phyloP scores from a whole-genome alignment of 2,113 vertebrate genomes.

The Burhinus bistriatus region DNA sequence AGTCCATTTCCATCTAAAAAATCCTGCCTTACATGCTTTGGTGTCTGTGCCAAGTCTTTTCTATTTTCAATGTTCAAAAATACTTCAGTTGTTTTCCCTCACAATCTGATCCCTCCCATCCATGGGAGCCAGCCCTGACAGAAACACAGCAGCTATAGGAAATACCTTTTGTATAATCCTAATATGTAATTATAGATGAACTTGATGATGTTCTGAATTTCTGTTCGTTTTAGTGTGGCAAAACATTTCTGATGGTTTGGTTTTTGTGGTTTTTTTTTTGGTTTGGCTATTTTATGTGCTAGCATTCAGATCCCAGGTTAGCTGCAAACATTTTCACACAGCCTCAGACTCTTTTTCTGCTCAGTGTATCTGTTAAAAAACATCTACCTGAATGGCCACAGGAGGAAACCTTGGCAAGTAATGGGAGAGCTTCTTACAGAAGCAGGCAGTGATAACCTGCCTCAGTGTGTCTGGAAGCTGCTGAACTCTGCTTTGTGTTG shows the following conservation, averaged over 20 bases:
- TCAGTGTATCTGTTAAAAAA: not conserved
- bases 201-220: not conserved
- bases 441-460: not conserved
- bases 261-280: not conserved
- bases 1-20: not conserved
- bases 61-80: not conserved
- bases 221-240: not conserved
- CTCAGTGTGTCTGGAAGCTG: not conserved
- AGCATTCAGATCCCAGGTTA: not conserved
- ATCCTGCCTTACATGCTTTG: not conserved
- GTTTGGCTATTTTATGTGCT: not conserved
- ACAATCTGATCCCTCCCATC: not conserved
- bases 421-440: not conserved
- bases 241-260: not conserved
- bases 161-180: not conserved
- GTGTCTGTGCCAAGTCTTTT: not conserved
- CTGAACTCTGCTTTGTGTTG: not conserved
- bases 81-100: not conserved
- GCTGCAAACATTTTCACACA: not conserved
- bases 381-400: not conserved
- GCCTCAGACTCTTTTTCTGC: not conserved
- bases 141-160: not conserved
- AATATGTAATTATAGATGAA: not conserved
- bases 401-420: not conserved
- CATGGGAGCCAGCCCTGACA: not conserved